These are phyloP conservation scores for Prietella phreatophila DNA, from an alignment of 2,113 vertebrate genomes.

Conservation along the genomic window DNA sequence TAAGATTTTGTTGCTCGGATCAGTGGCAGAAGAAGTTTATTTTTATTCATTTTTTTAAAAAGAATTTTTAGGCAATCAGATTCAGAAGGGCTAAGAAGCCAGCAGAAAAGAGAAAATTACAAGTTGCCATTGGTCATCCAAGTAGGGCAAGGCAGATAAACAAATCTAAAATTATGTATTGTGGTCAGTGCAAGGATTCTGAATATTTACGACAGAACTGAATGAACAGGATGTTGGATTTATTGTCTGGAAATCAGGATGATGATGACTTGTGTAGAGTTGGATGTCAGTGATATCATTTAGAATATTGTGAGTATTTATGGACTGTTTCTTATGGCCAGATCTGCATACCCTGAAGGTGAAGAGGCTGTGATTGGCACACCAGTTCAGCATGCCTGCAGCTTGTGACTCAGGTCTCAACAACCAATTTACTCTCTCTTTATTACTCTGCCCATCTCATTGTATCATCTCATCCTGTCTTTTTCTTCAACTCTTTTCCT, in stretches of 20 bases:
- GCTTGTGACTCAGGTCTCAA: slow-evolving; percentile 8
- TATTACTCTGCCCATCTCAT: slow-evolving; percentile 15
- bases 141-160: not conserved
- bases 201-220: not conserved
- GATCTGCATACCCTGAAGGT: not conserved
- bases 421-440: slow-evolving; percentile 17
- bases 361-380: slow-evolving; percentile 11
- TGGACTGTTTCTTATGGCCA: not conserved
- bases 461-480: slow-evolving; percentile 10
- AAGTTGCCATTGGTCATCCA: not conserved
- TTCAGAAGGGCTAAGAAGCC: not conserved
- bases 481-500: slow-evolving; percentile 35
- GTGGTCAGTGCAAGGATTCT: not conserved
- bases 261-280: not conserved
- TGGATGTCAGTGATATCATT: not conserved
- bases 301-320: not conserved
- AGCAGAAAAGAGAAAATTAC: slow-evolving; percentile 9
- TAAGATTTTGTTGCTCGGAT: not conserved
- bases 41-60: not conserved
- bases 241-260: not conserved
- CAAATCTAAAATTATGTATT: slow-evolving; percentile 3
- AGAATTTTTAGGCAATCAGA: not conserved
- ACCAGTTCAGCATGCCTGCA: not conserved
- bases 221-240: not conserved
- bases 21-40: not conserved